These are phyloP conservation scores for Calcarius lapponicus DNA, from an alignment of 2,797 vertebrate genomes.

Conservation along the genomic window DNA sequence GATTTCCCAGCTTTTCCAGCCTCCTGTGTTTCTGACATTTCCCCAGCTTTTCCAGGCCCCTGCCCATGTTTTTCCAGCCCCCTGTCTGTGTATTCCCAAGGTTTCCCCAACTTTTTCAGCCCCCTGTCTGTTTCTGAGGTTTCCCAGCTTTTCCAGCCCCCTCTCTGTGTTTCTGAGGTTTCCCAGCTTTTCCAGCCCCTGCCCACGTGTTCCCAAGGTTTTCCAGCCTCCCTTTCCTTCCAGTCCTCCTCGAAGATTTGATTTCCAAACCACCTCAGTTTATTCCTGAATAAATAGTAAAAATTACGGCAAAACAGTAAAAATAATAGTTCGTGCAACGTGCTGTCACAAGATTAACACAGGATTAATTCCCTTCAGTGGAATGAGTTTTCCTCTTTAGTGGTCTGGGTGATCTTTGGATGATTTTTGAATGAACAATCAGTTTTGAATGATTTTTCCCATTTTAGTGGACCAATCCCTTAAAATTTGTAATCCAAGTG, in stretches of 20 bases:
- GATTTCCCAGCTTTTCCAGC: neutral
- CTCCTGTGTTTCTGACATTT: neutral
- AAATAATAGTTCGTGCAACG: neutral
- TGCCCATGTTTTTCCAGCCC: neutral
- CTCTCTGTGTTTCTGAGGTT: too few relatives aligned
- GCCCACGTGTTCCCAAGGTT: too few relatives aligned
- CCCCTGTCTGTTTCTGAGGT: rapidly evolving
- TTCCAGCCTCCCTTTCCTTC: neutral
- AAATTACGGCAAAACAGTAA: neutral
- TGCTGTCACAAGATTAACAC: neutral
- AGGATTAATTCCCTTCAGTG: neutral
- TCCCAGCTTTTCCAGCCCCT: neutral
- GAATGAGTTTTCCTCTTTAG: neutral
- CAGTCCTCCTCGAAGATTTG: neutral
- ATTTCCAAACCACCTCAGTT: neutral
- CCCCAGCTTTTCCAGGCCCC: neutral
- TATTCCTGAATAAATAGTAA: neutral
- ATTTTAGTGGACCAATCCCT: neutral
- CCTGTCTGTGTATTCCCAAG: neutral
- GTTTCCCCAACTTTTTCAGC: neutral
- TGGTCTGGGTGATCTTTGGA: neutral
- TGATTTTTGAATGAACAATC: neutral
- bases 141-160: neutral
- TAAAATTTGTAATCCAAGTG: neutral
- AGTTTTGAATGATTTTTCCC: neutral